Percentiles rank a stretch among this genome's conserved stretches.
Conservation (phyloP, 1,140 invertebrate species). For the Brachionus manjavacas region DNA sequence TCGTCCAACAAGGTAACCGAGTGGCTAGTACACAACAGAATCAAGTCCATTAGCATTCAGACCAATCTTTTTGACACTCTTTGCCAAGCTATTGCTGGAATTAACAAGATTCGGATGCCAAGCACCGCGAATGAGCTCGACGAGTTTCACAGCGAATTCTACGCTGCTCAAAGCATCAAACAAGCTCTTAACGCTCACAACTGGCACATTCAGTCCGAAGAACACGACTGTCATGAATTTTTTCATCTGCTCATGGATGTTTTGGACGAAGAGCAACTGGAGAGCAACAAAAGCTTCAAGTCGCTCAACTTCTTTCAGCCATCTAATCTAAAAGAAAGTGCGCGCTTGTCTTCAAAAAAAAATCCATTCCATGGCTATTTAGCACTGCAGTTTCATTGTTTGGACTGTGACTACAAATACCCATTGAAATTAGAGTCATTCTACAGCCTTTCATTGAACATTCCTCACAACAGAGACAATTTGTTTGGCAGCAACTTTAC, state of each 20-base stretch:
- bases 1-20: conserved; percentile 28
- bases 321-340: conserved; percentile 37
- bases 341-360: background rate
- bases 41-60: background rate
- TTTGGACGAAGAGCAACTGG: conserved; percentile 5
- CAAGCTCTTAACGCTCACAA: conserved; percentile 1
- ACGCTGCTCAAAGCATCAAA: conserved; percentile 22
- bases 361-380: conserved; percentile 40
- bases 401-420: conserved; percentile 40
- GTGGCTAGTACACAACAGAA: background rate
- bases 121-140: background rate
- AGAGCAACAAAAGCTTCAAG: conserved; percentile 14
- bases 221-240: conserved; percentile 37
- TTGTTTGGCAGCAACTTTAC: background rate
- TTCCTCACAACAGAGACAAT: background rate
- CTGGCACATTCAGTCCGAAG: conserved; percentile 31
- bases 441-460: conserved; percentile 20
- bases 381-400: background rate
- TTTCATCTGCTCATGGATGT: conserved; percentile 35
- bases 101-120: background rate
- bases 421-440: conserved; percentile 25
- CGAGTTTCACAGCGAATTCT: conserved; percentile 15
- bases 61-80: background rate
- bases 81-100: background rate
- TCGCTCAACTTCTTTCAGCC: conserved; percentile 36